Evolutionary conservation across 2,113 vertebrate species (phyloP).

Genomic region (Hyla sarda): DNA sequence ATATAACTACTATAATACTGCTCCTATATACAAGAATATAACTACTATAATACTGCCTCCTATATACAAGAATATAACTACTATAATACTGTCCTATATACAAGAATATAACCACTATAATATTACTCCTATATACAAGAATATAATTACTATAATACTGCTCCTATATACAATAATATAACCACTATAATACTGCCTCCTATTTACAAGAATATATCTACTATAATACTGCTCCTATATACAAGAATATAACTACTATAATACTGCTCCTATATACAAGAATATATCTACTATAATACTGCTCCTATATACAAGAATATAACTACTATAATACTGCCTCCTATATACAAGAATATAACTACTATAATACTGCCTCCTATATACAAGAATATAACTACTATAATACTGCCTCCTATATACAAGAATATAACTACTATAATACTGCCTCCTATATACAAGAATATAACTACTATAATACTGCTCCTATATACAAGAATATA

Average conservation of each 20-base stretch:
- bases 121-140: neutral
- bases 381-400: neutral
- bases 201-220: neutral
- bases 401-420: neutral
- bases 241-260: neutral
- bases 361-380: neutral
- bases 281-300: neutral
- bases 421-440: slow-evolving; percentile 1
- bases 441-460: neutral
- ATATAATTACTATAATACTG: too few relatives aligned
- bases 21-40: too few relatives aligned
- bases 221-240: neutral
- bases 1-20: too few relatives aligned
- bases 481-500: neutral
- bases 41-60: too few relatives aligned
- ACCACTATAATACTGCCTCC: too few relatives aligned
- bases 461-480: neutral
- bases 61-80: neutral
- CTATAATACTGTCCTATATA: neutral
- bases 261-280: neutral
- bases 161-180: too few relatives aligned
- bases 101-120: slow-evolving; percentile 1
- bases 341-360: neutral
- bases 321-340: neutral
- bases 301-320: neutral